A percentile compares a stretch with the other conserved stretches of the same genome.
Evolutionary conservation across 2,113 vertebrate species (phyloP).

Genomic region (Saiga tatarica): DNA sequence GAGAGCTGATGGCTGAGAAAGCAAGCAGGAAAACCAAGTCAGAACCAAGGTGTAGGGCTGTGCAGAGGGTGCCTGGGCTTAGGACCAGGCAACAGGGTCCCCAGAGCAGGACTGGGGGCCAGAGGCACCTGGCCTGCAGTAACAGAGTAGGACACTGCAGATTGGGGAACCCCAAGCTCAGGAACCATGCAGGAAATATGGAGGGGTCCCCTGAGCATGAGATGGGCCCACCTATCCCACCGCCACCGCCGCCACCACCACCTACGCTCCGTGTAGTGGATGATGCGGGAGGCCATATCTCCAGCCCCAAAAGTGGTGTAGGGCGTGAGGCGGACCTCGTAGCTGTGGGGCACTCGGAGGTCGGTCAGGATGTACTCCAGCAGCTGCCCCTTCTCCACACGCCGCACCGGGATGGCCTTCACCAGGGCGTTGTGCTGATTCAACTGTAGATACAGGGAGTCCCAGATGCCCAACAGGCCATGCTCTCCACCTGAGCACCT

Average conservation of each 20-base stretch:
- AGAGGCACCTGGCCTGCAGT: background rate
- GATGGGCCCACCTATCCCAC: background rate
- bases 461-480: conserved; percentile 2
- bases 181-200: background rate
- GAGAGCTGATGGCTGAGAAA: conserved; percentile 74
- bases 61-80: background rate
- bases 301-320: conserved; percentile 92
- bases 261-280: conserved; percentile 97
- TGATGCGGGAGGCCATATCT: conserved; percentile 88
- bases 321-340: conserved; percentile 93
- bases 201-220: background rate
- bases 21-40: conserved; percentile 55
- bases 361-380: conserved; percentile 89
- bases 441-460: conserved; percentile 78
- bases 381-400: conserved; percentile 90
- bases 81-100: background rate
- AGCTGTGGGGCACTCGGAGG: conserved; percentile 92
- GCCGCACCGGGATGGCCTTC: conserved; percentile 89
- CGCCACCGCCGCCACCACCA: background rate
- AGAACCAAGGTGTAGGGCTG: background rate
- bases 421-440: conserved; percentile 85
- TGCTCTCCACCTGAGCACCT: background rate
- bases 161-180: background rate
- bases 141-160: background rate
- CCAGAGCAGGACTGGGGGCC: background rate